Evolutionary conservation across 35 echinoderm and acorn worm genomes (phyloP), one percentile per base, ranked within the genome.

Genomic region (Anneissia japonica): DNA sequence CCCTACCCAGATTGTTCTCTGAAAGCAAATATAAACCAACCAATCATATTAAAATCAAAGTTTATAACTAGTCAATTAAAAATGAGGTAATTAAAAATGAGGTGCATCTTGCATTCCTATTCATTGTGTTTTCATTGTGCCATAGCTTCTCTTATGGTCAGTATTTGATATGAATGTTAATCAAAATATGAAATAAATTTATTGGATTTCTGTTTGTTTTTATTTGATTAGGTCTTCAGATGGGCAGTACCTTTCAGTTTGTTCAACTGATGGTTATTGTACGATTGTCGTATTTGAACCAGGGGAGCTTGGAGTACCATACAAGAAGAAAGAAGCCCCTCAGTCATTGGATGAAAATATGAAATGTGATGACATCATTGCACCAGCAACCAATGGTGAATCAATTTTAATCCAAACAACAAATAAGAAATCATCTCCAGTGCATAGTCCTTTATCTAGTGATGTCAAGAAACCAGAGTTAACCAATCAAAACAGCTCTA

Each of bases 211-310:
- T 23, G 1, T 81, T 21, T 5, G 33, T 13, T 37, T 7, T n/a
- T 56, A 19, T 64, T 7, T 11, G 51, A 46, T 28, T 46, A 99
- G 96, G 96, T 86, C 96, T 74, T 73, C 96, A 13, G 89, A 99
- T 86, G 96, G 89, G 10, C 78, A 79, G 51, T 76, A 86, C 38
- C 73, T 99, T 4, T 37, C 85, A 32, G 84, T 94, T 28, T 93
- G 88, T 30, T 99, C 96, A 0, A 99, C 96, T 16, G 96, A 99
- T 79, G 96, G 96, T 13, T 99, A 91, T 79, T 91, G 90, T 31
- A 88, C 96, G 30, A 51, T 99, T 30, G 83, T 99, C 37, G 39
- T 92, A 12, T 99, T 99, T 88, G 96, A 99, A 82, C 34, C 84
- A 21, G 84, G 81, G 38, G 96, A 99, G 84, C 83, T 99, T 19